Conservation (phyloP, 2,888 invertebrate genomes). For the Luperina nickerlii region DNA sequence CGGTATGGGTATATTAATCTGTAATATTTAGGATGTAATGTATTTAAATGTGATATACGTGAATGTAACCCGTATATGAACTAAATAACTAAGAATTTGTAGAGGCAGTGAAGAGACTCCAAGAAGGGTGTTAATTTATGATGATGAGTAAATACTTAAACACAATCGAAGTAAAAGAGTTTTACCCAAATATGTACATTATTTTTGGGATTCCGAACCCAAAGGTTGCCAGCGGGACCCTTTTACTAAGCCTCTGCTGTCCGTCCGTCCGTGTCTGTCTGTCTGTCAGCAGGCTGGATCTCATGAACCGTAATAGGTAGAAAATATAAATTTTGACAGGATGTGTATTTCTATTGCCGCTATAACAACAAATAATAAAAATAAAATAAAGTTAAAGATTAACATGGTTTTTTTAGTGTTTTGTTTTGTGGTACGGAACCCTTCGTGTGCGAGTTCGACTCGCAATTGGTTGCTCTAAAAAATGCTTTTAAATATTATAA, state of each 20-base stretch:
- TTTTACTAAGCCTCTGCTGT: neutral
- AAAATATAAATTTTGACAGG: neutral
- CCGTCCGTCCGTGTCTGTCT: neutral
- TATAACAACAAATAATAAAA: neutral
- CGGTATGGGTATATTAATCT: conserved; percentile 65
- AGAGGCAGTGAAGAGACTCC: neutral
- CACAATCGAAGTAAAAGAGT: neutral
- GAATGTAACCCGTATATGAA: neutral
- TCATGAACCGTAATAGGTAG: neutral
- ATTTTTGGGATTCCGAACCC: neutral
- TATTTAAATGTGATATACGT: conserved; percentile 9
- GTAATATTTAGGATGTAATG: conserved; percentile 57
- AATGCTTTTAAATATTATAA: neutral
- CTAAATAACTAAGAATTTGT: neutral
- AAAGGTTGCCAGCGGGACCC: neutral
- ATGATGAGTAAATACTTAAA: neutral
- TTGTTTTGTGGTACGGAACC: neutral
- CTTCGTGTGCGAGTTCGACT: neutral
- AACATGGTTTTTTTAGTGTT: neutral
- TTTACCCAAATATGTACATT: neutral
- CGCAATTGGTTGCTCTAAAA: neutral
- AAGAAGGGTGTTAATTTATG: neutral
- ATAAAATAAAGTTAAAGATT: neutral
- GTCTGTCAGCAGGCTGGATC: neutral
- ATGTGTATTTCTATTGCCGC: neutral